Percentiles rank a stretch among this genome's conserved stretches.
phyloP scores from a whole-genome alignment of 2,888 invertebrate species.

The Teleiodes luculella region DNA sequence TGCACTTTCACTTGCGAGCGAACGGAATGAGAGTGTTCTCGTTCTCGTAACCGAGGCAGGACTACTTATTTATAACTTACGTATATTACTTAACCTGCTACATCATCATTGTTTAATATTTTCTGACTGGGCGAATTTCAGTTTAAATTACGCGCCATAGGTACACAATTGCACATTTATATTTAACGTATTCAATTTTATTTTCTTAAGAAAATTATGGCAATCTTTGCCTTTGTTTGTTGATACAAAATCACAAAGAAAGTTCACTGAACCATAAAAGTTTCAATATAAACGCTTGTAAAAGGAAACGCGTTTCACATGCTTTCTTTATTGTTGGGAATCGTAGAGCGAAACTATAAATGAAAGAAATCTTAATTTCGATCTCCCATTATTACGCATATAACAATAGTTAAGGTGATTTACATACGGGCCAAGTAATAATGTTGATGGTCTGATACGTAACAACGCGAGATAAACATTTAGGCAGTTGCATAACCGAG shows the following conservation, averaged over 20 bases:
- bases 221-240: no score
- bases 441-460: slow-evolving; percentile 18
- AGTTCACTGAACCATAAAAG: not conserved
- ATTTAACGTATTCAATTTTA: no score
- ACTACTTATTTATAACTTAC: not conserved
- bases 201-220: no score
- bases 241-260: not conserved
- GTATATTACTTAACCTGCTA: not conserved
- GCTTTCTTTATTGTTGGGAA: slow-evolving; percentile 25
- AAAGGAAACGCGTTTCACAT: slow-evolving; percentile 22
- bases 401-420: slow-evolving; percentile 37
- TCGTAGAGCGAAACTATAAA: slow-evolving; percentile 18
- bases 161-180: no score
- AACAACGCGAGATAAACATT: slow-evolving; percentile 42
- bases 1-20: slow-evolving; percentile 21
- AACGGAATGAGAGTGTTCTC: slow-evolving; percentile 6
- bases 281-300: slow-evolving; percentile 5
- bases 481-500: slow-evolving; percentile 56
- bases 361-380: slow-evolving; percentile 24
- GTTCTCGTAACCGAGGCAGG: not conserved
- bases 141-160: no score
- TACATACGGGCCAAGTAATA: slow-evolving; percentile 26
- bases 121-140: not conserved
- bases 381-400: slow-evolving; percentile 29
- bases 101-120: not conserved